These are phyloP conservation scores for Andricus quercusramuli DNA, from an alignment of 2,888 invertebrate genomes.

Conservation along the genomic window DNA sequence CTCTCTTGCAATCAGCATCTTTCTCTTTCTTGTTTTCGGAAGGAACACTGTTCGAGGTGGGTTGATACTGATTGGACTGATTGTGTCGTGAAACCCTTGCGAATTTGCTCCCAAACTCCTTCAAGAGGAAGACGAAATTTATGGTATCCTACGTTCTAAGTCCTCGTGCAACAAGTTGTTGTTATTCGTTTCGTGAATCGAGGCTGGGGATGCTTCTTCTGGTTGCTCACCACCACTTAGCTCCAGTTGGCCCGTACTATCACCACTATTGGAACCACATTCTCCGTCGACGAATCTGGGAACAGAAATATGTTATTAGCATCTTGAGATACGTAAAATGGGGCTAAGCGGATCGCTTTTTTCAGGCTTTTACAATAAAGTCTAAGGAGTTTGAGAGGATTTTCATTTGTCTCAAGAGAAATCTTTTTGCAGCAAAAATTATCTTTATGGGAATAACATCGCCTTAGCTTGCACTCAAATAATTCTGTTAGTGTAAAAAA, in stretches of 20 bases:
- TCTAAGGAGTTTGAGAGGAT: too few relatives aligned
- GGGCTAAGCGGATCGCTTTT: too few relatives aligned
- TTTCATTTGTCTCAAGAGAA: too few relatives aligned
- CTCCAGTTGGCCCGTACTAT: conserved; percentile 75
- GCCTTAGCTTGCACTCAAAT: too few relatives aligned
- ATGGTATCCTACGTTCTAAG: conserved; percentile 78
- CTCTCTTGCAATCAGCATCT: conserved; percentile 35
- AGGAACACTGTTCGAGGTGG: conserved; percentile 43
- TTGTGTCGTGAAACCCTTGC: background rate
- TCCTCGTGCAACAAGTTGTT: conserved; percentile 81
- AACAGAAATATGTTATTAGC: conserved; percentile 19
- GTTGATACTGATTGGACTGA: conserved; percentile 20
- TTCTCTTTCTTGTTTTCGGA: conserved; percentile 42
- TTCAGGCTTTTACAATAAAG: too few relatives aligned
- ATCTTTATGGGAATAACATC: too few relatives aligned
- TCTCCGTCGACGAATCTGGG: conserved; percentile 76
- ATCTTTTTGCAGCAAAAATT: too few relatives aligned
- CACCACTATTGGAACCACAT: conserved; percentile 76
- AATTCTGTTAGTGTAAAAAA: too few relatives aligned
- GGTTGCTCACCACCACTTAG: conserved; percentile 75
- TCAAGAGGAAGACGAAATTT: conserved; percentile 49
- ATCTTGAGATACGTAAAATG: too few relatives aligned
- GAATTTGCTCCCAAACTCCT: conserved; percentile 42
- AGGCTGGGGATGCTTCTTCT: conserved; percentile 74
- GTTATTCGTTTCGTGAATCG: conserved; percentile 80